Base-by-base conservation (phyloP, 2,888 invertebrate genomes). In the Nomada flava region DNA sequence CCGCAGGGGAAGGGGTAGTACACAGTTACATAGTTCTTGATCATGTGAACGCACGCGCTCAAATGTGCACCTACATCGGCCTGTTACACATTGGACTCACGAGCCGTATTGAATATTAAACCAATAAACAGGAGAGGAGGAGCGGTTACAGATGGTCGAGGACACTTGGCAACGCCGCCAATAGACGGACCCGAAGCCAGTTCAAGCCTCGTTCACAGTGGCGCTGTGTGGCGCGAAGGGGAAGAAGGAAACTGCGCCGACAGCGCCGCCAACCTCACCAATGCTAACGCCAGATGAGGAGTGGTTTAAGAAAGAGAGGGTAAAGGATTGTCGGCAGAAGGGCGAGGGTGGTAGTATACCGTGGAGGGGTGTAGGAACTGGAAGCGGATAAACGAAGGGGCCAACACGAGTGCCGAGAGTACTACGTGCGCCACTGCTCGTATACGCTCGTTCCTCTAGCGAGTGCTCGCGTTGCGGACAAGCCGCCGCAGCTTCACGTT, bases 101-200 rank as follows among this genome's bases (percentile, higher is more conserved):
- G 84, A 86, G 88, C 83, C 89, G 86, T 89, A 90, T 90, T 89
- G 90, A 90, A 90, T 90, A 90, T 90, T 90, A 90, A 90, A 90
- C 90, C 90, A 89, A 90, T 90, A 90, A 90, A 90, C 89, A 88
- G 86, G 79, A 74, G 85, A 85, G 82, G 85, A 87, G 87, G 87
- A 85, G 82, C 86, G 85, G 89, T 89, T 90, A 88, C 90, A 89
- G 89, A 90, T 89, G 89, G 90, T 87, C 86, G 89, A 84, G 86
- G 85, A 85, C 88, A 89, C 90, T 90, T 90, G 90, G 90, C 90
- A 90, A 90, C 90, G 88, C 83, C 83, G 90, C 88, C 84, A 82
- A 86, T 84, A 84, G 79, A 86, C 86, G 71, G 82, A 79, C 75
- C 59, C 82, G 60, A 71, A 85, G 88, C 84, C 87, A 84, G 86